Conservation (phyloP, 2,888 invertebrate genomes). For the Agrotis puta region DNA sequence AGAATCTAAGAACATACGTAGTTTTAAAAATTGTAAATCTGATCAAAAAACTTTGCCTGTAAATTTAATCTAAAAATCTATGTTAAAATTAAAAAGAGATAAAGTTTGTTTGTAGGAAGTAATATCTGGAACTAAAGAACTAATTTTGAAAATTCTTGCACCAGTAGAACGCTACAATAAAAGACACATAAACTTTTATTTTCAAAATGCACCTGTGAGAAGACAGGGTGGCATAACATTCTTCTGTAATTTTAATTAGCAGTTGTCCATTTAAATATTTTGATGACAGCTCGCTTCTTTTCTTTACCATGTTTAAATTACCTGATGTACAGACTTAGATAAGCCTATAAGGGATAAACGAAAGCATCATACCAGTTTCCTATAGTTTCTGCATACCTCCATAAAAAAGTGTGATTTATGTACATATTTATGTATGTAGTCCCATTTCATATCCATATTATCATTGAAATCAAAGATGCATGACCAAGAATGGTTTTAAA, state of each 20-base stretch:
- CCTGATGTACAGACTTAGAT: no score
- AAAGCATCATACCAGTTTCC: not conserved
- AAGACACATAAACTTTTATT: no score
- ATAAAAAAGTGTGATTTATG: not conserved
- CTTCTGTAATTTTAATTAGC: not conserved
- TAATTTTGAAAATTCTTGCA: no score
- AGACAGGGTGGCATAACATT: not conserved
- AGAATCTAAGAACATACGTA: no score
- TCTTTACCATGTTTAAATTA: not conserved
- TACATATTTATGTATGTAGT: not conserved
- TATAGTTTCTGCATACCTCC: not conserved
- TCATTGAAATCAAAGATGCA: constrained; percentile 8
- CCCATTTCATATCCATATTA: not conserved
- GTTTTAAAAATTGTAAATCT: not conserved
- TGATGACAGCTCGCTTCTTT: not conserved
- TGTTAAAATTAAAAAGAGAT: no score
- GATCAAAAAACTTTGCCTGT: no score
- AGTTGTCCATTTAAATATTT: not conserved
- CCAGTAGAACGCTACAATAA: no score
- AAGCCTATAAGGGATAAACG: no score
- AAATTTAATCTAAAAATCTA: no score
- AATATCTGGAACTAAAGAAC: no score
- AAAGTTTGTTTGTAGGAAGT: no score
- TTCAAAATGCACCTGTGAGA: no score
- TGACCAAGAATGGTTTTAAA: constrained; percentile 12